phyloP scores from a whole-genome alignment of 1,140 invertebrate genomes.

The Pachyrhynchus sulphureomaculatus region DNA sequence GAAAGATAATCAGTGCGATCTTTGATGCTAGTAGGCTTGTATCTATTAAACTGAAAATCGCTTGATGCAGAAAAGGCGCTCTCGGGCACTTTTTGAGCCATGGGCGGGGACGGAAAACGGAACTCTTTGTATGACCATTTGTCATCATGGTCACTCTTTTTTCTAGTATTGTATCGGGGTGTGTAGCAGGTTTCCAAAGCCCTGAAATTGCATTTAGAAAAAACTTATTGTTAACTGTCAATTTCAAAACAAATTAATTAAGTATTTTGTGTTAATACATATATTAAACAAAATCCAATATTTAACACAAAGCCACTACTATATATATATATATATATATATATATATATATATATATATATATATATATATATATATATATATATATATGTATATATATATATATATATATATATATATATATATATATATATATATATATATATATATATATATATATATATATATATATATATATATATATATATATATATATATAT shows the following conservation, averaged over 20 bases:
- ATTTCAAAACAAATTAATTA: neutral
- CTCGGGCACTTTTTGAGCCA: conserved; percentile 3
- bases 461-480: too few relatives aligned
- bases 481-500: conserved; percentile 8
- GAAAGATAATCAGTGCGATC: conserved; percentile 36
- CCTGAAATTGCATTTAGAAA: neutral
- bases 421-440: neutral
- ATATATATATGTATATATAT: neutral
- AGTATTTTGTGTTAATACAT: neutral
- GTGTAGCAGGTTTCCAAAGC: conserved; percentile 5
- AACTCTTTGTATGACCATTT: conserved; percentile 22
- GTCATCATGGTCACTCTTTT: conserved; percentile 19
- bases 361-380: neutral
- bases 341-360: neutral
- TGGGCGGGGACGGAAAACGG: conserved; percentile 3
- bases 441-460: too few relatives aligned
- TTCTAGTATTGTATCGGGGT: conserved; percentile 11
- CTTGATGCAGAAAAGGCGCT: neutral
- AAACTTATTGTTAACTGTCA: neutral
- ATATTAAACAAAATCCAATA: neutral
- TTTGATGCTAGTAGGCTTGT: conserved; percentile 17
- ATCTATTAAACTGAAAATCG: conserved; percentile 14
- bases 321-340: too few relatives aligned
- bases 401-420: conserved; percentile 4
- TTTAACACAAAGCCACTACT: neutral